Evolutionary conservation across 1,140 invertebrate genomes (phyloP), one percentile per base, ranked within the genome.

Genomic region (Mya arenaria): DNA sequence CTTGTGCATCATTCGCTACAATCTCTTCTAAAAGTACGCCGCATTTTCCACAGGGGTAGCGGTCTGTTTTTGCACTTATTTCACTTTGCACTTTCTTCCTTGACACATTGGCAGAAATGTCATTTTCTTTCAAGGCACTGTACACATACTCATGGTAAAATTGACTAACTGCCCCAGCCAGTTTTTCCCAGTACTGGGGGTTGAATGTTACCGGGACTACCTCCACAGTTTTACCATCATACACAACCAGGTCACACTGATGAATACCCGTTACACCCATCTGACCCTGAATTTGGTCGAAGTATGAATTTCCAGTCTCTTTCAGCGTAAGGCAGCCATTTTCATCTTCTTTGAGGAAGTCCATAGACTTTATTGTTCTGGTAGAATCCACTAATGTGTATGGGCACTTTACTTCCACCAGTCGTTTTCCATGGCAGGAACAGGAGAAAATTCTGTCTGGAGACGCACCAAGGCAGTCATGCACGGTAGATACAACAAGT

Each of bases 361-460:
- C 71, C 41, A 56, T 17, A n/a, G 19, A 10, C n/a, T 75, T 32
- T 6, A 36, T 34, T 10, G 30, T 58, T 25, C 1, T 32, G n/a
- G 23, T n/a, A 17, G 55, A 39, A 36, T 39, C 19, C 19, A 41
- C 36, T 39, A 4, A 36, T 19, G 55, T 62, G 37, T 74, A 82
- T 2, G 71, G 69, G 28, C 71, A 74, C 37, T 82, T 82, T 1
- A 82, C 52, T 68, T 74, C 71, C 0, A 80, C 17, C 5, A 66
- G n/a, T 4, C 39, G 36, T 37, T 56, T 19, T 28, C 71, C 71
- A 82, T 71, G 71, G 66, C 80, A 82, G 25, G 63, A 44, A 74
- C 80, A 82, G 23, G 15, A 32, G 6, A 39, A 28, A 13, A 55
- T 56, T 37, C 69, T 56, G 60, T 82, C 80, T 75, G 69, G 69